Conservation (phyloP, 2,797 vertebrate species). For the Helostoma temminkii region DNA sequence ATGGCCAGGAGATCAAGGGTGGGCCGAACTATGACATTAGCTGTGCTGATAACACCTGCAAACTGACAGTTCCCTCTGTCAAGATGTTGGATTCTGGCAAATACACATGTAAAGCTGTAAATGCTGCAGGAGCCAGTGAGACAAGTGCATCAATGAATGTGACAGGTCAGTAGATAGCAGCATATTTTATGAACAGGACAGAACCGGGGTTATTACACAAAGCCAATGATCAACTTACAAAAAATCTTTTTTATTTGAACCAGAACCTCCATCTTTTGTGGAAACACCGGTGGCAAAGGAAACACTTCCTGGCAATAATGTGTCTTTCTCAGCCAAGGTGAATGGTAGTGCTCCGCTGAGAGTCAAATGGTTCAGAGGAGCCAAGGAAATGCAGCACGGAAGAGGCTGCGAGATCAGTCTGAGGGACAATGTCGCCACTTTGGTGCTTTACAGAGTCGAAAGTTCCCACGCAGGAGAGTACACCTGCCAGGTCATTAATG, state of each 20-base stretch:
- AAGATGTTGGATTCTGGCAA: constrained; percentile 88
- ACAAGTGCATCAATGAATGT: constrained; percentile 88
- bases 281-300: constrained; percentile 88
- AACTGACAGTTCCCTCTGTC: constrained; percentile 85
- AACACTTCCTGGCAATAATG: constrained; percentile 85
- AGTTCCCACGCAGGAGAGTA: constrained; percentile 87
- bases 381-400: constrained; percentile 88
- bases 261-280: constrained; percentile 91
- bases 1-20: constrained; percentile 88
- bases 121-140: constrained; percentile 89
- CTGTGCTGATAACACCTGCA: constrained; percentile 88
- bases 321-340: constrained; percentile 88
- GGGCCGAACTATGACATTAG: constrained; percentile 89
- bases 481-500: constrained; percentile 86
- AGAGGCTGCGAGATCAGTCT: constrained; percentile 86
- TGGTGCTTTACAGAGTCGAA: constrained; percentile 87
- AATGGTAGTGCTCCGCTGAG: constrained; percentile 90
- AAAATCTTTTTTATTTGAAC: constrained; percentile 39
- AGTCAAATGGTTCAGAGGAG: constrained; percentile 93
- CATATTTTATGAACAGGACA: not conserved
- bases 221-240: constrained; percentile 13
- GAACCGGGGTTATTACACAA: not conserved
- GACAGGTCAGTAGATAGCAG: constrained; percentile 87
- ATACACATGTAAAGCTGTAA: constrained; percentile 90
- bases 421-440: constrained; percentile 82